phyloP scores from a whole-genome alignment of 2,797 vertebrate genomes.

The Prionace glauca region DNA sequence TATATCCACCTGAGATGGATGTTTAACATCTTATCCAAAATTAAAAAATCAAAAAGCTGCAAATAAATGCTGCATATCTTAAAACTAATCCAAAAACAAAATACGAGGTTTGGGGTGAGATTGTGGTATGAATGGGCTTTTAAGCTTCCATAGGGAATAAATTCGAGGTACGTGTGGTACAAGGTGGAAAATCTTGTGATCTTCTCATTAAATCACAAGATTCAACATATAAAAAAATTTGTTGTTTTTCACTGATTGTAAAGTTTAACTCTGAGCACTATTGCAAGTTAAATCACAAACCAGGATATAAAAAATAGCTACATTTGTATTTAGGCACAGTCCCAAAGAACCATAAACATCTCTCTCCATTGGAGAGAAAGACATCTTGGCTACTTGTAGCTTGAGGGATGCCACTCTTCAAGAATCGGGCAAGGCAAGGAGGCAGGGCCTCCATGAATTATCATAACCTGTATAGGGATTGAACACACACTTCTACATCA shows the following conservation, averaged over 20 bases:
- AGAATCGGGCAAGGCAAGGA: no score
- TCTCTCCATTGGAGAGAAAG: no score
- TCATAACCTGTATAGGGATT: no score
- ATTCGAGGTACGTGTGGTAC: not conserved
- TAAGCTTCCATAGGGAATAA: not conserved
- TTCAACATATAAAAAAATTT: not conserved
- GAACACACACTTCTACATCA: no score
- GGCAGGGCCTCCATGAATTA: no score
- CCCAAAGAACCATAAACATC: no score
- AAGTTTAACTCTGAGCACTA: not conserved
- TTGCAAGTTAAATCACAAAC: not conserved
- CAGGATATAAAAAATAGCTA: not conserved
- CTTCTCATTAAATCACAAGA: not conserved
- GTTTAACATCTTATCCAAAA: not conserved
- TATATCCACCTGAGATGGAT: not conserved
- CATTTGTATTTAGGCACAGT: no score
- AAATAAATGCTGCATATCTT: not conserved
- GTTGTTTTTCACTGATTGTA: not conserved
- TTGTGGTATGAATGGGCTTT: not conserved
- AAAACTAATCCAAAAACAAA: not conserved
- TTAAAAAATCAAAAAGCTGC: not conserved
- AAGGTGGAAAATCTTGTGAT: not conserved
- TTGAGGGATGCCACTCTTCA: no score
- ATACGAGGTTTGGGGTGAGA: no score
- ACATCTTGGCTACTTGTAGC: no score